phyloP scores from a whole-genome alignment of 2,888 invertebrate genomes.

The Theretra japonica region DNA sequence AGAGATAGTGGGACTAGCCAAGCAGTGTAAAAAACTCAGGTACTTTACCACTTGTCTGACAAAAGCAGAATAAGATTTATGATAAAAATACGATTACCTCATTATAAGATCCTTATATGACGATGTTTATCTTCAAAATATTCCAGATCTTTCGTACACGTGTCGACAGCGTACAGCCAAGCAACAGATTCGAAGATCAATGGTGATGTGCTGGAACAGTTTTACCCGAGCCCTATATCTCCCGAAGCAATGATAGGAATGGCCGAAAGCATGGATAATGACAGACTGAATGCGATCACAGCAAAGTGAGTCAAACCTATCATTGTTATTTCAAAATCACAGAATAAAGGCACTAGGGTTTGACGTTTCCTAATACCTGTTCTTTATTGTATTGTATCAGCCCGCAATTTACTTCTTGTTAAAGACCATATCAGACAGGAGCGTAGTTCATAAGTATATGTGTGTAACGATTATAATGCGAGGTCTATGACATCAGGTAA shows the following conservation, averaged over 20 bases:
- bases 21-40: conserved; percentile 50
- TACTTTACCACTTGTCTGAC: background rate
- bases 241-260: conserved; percentile 6
- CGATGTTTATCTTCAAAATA: too few relatives aligned
- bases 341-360: too few relatives aligned
- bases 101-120: background rate
- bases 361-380: too few relatives aligned
- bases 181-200: conserved; percentile 44
- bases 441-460: too few relatives aligned
- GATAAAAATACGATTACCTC: background rate
- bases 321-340: background rate
- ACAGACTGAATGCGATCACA: conserved; percentile 34
- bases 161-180: conserved; percentile 70
- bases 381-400: too few relatives aligned
- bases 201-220: background rate
- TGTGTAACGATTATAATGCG: too few relatives aligned
- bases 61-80: background rate
- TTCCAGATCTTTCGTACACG: conserved; percentile 49
- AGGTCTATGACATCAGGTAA: too few relatives aligned
- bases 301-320: background rate
- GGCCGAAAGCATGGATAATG: background rate
- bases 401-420: too few relatives aligned
- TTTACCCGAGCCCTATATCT: background rate
- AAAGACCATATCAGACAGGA: too few relatives aligned
- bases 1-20: conserved; percentile 72